Evolutionary conservation across 2,797 vertebrate genomes (phyloP), one percentile per base, ranked within the genome.

Genomic region (Avahi laniger): DNA sequence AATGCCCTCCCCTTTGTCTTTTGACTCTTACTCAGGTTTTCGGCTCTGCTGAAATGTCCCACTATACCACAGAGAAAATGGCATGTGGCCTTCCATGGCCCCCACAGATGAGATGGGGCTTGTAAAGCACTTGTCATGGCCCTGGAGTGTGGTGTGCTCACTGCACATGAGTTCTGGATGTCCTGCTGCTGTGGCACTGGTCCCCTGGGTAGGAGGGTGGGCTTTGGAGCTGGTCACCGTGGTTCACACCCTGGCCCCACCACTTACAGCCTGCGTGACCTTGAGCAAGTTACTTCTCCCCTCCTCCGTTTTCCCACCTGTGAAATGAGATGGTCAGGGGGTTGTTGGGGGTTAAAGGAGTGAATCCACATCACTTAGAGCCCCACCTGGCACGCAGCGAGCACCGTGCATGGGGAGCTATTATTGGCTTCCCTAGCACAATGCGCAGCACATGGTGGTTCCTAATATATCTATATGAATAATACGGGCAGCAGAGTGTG

Each of bases 351-450:
- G 20, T 8, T 92, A 35, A 86, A 38, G 24, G 17, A 95, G 3
- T 59, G 38, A 50, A 38, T 41, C 59, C 14, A 30, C 0, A 0
- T 33, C 24, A 65, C 10, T 75, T 41, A 30, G 82, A 38, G 22
- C 4, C 43, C 43, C 15, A 2, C 11, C 35, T 0, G 4, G 59
- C 9, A 33, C 28, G 30, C 0, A 10, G 52, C 33, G 3, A 50
- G 46, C 6, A 8, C 59, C 12, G 0, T 26, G 59, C 20, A 0
- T 5, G 8, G 24, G 33, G 73, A 20, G 72, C 28, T 90, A 24
- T 24, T n/a, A 50, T 30, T 92, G 70, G 52, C 17, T 73, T 90
- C 38, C 46, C 28, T 35, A 65, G 59, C 59, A 73, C 15, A 46
- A 2, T 5, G 20, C 12, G 14, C 3, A 30, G 46, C 70, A 30